A percentile compares a stretch with the other conserved stretches of the same genome.
Evolutionary conservation across 2,113 vertebrate species (phyloP).

Genomic region (Chloebia gouldiae): DNA sequence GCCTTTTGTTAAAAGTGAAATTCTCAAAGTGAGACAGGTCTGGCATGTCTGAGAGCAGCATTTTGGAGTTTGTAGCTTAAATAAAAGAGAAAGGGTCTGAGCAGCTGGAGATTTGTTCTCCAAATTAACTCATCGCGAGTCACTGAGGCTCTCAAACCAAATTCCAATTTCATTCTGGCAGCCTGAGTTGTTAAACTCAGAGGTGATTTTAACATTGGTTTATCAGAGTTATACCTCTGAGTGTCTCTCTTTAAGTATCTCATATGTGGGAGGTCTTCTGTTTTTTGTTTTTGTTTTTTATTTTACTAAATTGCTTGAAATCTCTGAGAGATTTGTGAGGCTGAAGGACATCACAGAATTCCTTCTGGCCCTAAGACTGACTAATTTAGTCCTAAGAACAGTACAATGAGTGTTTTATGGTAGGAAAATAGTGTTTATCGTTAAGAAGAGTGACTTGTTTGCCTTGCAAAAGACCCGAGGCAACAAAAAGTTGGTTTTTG

Average conservation of each 20-base stretch:
- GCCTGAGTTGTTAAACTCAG: background rate
- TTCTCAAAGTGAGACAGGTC: background rate
- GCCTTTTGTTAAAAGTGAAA: background rate
- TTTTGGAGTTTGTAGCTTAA: background rate
- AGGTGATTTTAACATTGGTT: background rate
- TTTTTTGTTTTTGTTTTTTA: background rate
- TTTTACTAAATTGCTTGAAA: background rate
- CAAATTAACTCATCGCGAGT: background rate
- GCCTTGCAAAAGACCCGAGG: background rate
- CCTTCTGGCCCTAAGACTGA: background rate
- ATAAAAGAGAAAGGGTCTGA: background rate
- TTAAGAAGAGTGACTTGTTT: background rate
- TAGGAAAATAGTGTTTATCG: background rate
- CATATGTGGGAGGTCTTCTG: background rate
- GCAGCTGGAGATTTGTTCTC: background rate
- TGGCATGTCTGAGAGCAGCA: fast-evolving
- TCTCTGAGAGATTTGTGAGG: background rate
- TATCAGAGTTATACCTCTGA: background rate
- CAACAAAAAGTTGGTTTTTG: background rate
- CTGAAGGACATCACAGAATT: background rate
- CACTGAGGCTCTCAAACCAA: background rate
- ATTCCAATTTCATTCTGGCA: background rate
- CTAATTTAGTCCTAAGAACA: background rate
- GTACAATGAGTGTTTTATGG: background rate
- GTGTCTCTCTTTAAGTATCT: background rate